Conservation (phyloP, 2,113 vertebrate species). For the Onychostoma macrolepis region DNA sequence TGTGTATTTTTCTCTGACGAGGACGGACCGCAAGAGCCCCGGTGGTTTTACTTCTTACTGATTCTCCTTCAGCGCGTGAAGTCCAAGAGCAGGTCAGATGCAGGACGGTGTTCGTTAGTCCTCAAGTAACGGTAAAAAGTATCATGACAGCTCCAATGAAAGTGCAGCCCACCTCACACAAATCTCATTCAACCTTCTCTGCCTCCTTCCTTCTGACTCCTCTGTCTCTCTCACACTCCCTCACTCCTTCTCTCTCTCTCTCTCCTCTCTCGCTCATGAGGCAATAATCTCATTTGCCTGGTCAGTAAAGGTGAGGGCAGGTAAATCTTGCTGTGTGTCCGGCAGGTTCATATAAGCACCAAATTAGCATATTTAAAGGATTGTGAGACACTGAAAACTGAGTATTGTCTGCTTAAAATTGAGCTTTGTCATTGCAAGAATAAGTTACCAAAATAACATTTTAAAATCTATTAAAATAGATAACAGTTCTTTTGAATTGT, state of each 20-base stretch:
- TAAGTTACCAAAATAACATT: background rate
- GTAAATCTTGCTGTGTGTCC: background rate
- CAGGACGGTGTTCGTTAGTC: conserved; percentile 14
- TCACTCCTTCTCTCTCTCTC: conserved; percentile 28
- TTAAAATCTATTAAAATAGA: background rate
- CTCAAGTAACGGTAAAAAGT: conserved; percentile 31
- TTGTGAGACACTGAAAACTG: background rate
- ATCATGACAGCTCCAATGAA: background rate
- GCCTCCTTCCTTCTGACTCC: conserved; percentile 8
- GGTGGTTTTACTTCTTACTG: background rate
- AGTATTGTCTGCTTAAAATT: background rate
- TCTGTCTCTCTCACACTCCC: conserved; percentile 23
- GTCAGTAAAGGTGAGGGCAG: conserved; percentile 39
- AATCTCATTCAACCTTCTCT: conserved; percentile 4
- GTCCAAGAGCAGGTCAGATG: background rate
- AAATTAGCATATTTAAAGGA: background rate
- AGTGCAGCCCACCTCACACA: conserved; percentile 26
- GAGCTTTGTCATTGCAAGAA: background rate
- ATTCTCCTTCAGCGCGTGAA: conserved; percentile 6
- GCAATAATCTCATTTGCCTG: conserved; percentile 49
- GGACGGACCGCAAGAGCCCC: background rate
- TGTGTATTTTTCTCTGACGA: conserved; percentile 20
- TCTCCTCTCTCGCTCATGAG: conserved; percentile 1
- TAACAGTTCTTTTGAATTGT: background rate
- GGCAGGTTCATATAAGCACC: background rate